Evolutionary conservation across 35 echinoderm and acorn worm species (phyloP).

Genomic region (Heliocidaris erythrogramma): DNA sequence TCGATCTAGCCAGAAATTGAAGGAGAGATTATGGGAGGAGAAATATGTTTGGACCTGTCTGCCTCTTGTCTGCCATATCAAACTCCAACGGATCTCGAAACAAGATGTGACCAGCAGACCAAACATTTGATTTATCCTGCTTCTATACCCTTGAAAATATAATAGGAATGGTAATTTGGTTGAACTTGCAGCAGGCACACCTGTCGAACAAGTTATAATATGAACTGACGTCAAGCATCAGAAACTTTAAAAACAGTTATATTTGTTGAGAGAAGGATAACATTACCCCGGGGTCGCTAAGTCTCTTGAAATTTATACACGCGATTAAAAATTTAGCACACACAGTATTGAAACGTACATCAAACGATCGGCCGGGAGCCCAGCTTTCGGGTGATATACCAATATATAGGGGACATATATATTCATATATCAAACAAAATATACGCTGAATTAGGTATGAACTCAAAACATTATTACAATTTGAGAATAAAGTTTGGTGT

Average conservation of each 20-base stretch:
- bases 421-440: no score
- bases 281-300: not conserved
- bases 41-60: not conserved
- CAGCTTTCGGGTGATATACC: no score
- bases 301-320: not conserved
- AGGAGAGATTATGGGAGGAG: not conserved
- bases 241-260: not conserved
- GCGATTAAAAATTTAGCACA: no score
- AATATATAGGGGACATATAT: no score
- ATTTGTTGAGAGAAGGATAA: not conserved
- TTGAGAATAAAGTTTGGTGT: no score
- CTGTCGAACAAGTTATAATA: not conserved
- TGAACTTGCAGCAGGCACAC: not conserved
- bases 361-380: no score
- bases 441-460: no score
- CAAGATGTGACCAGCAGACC: not conserved
- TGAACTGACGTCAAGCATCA: not conserved
- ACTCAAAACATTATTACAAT: no score
- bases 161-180: not conserved
- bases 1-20: not conserved
- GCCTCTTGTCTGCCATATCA: not conserved
- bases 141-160: not conserved
- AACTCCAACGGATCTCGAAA: not conserved
- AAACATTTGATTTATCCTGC: not conserved
- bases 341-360: no score